phyloP scores from a whole-genome alignment of 92 coral and sea anemone genomes.

The Palythoa grandis region DNA sequence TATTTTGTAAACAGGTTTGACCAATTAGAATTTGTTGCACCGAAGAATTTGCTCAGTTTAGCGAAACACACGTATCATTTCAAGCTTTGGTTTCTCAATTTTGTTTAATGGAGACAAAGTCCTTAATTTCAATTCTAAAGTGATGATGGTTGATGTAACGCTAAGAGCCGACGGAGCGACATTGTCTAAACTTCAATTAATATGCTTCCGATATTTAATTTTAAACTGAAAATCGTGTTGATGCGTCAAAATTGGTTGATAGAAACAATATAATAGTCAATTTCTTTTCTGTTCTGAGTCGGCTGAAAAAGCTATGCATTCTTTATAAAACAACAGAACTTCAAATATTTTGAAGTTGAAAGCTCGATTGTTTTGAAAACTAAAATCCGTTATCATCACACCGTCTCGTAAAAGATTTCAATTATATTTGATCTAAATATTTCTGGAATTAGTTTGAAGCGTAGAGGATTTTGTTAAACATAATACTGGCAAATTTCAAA shows the following conservation, averaged over 20 bases:
- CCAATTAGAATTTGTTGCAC: slow-evolving; percentile 25
- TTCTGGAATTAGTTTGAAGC: background rate
- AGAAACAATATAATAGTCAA: background rate
- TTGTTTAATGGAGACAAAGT: slow-evolving; percentile 14
- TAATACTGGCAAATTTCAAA: background rate
- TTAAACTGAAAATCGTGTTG: slow-evolving; percentile 6
- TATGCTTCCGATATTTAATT: background rate
- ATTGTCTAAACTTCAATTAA: slow-evolving; percentile 10
- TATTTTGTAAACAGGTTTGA: slow-evolving; percentile 6
- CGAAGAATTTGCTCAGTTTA: background rate
- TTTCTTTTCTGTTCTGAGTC: background rate
- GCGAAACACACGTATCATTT: background rate
- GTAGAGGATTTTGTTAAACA: background rate
- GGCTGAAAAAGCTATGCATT: background rate
- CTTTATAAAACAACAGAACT: slow-evolving; percentile 5
- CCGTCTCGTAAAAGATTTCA: background rate
- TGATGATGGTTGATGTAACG: background rate
- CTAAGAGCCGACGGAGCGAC: background rate
- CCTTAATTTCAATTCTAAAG: background rate
- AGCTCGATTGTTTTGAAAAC: background rate
- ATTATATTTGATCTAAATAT: background rate
- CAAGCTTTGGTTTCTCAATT: slow-evolving; percentile 8
- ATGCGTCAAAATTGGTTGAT: background rate
- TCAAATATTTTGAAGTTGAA: background rate
- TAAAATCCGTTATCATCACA: background rate